These are phyloP conservation scores for Heteropelma amictum DNA, from an alignment of 2,888 invertebrate species.

Conservation along the genomic window DNA sequence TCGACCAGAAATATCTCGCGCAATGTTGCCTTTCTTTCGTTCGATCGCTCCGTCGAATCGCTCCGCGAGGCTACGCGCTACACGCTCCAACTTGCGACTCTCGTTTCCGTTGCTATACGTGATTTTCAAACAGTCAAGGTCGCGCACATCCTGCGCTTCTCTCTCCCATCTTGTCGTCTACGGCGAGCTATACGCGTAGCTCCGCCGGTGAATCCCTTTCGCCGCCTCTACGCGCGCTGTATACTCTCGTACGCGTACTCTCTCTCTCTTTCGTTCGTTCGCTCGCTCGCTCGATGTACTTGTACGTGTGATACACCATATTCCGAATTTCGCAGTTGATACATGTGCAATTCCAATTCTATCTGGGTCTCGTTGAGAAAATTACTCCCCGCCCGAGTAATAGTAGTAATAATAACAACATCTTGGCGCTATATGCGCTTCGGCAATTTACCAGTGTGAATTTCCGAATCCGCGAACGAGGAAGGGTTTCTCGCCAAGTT, in stretches of 20 bases:
- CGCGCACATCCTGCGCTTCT: conserved; percentile 51
- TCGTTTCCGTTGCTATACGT: conserved; percentile 49
- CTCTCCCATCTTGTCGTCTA: conserved; percentile 45
- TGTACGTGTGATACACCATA: no score
- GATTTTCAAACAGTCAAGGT: conserved; percentile 55
- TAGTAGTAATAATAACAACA: no score
- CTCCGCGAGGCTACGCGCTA: not conserved
- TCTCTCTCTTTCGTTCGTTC: not conserved
- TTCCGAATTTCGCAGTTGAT: no score
- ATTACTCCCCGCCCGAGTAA: no score
- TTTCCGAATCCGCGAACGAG: not conserved
- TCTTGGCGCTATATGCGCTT: no score
- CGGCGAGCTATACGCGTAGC: conserved; percentile 24
- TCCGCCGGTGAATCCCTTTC: conserved; percentile 53
- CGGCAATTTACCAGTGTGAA: conserved; percentile 11
- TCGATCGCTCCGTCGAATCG: not conserved
- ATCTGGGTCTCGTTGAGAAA: no score
- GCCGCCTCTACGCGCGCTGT: conserved; percentile 32
- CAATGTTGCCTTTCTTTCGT: not conserved
- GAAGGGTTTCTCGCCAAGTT: not conserved
- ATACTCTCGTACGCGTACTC: not conserved
- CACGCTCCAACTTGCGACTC: conserved; percentile 35
- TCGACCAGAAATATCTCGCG: no score
- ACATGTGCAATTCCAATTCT: no score
- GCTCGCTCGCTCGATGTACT: conserved; percentile 19